phyloP scores from a whole-genome alignment of 1,140 invertebrate species.

The Cotesia chilonis region DNA sequence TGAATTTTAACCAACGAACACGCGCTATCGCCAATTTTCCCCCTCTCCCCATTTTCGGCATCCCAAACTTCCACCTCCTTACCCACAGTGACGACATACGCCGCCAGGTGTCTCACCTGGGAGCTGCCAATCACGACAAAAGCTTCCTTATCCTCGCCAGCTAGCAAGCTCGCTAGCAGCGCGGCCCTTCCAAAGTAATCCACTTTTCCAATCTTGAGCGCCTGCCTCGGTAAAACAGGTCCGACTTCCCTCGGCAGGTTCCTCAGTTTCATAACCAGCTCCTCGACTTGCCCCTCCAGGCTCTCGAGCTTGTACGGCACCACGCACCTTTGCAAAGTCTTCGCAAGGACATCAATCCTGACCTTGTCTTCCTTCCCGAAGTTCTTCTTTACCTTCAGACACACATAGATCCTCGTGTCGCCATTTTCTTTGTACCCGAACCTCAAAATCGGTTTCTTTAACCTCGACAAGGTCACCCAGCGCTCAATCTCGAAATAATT shows the following conservation, averaged over 20 bases:
- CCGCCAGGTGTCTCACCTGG: constrained; percentile 56
- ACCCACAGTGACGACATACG: constrained; percentile 55
- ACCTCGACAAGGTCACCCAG: constrained; percentile 57
- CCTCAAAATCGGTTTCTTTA: constrained; percentile 55
- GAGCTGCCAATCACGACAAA: constrained; percentile 59
- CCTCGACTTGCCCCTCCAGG: constrained; percentile 53
- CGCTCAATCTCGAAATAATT: constrained; percentile 60
- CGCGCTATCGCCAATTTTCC: constrained; percentile 53
- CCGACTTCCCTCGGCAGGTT: constrained; percentile 56
- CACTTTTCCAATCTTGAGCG: constrained; percentile 59
- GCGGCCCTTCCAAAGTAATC: constrained; percentile 61
- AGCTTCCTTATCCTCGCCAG: constrained; percentile 53
- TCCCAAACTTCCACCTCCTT: constrained; percentile 54
- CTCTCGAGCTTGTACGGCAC: constrained; percentile 56
- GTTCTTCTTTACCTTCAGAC: constrained; percentile 60
- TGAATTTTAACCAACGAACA: constrained; percentile 55
- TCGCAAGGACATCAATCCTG: constrained; percentile 51
- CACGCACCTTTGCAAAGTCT: constrained; percentile 58
- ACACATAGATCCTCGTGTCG: constrained; percentile 58
- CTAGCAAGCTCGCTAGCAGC: constrained; percentile 53
- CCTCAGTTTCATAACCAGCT: constrained; percentile 53
- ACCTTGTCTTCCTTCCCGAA: constrained; percentile 44
- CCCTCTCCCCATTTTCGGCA: constrained; percentile 57
- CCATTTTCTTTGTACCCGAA: constrained; percentile 61
- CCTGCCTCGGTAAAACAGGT: constrained; percentile 57